Conservation (phyloP, 2,113 vertebrate species). For the Mobula birostris region DNA sequence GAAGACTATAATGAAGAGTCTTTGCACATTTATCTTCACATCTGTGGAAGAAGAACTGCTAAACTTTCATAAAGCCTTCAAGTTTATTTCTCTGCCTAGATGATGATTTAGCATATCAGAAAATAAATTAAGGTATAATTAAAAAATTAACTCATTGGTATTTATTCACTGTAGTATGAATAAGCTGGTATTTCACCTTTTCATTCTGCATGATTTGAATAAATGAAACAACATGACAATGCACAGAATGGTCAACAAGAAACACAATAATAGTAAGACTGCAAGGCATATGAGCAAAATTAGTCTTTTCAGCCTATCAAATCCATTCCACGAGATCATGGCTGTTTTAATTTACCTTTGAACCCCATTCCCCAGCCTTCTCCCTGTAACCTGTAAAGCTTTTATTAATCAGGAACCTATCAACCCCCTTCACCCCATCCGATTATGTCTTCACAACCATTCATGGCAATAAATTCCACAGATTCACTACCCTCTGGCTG, state of each 20-base stretch:
- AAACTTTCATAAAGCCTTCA: neutral
- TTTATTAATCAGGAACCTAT: no score
- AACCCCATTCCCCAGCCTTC: no score
- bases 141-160: neutral
- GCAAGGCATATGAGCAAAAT: no score
- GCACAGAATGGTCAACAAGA: neutral
- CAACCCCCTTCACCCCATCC: no score
- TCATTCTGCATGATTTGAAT: neutral
- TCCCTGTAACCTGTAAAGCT: no score
- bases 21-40: neutral
- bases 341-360: no score
- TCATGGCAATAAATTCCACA: no score
- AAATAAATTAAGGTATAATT: neutral
- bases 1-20: neutral
- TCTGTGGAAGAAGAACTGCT: neutral
- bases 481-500: no score
- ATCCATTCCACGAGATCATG: no score
- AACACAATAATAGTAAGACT: neutral
- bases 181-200: neutral
- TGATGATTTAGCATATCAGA: neutral
- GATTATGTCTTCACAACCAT: no score
- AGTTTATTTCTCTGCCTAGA: neutral
- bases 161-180: no score
- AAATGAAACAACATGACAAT: neutral
- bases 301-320: no score